A percentile compares a stretch with the other conserved stretches of the same genome.
Evolutionary conservation across 2,113 vertebrate species (phyloP).

Genomic region (Eulacestoma nigropectus): DNA sequence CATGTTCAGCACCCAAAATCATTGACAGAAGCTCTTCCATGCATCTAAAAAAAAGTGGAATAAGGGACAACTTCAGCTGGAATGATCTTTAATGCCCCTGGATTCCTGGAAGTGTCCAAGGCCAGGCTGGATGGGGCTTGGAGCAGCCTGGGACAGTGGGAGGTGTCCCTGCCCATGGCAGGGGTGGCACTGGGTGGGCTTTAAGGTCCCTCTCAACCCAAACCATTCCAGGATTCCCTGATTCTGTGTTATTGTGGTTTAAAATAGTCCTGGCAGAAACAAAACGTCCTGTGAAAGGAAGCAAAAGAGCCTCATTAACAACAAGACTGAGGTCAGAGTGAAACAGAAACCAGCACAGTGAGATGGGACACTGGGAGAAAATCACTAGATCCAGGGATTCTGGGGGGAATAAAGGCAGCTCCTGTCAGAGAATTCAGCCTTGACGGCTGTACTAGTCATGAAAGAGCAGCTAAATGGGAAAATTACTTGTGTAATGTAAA

Average conservation of each 20-base stretch:
- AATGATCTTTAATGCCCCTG: neutral
- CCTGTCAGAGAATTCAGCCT: neutral
- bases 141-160: fast-evolving
- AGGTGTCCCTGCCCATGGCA: neutral
- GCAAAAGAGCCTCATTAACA: neutral
- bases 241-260: neutral
- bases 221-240: neutral
- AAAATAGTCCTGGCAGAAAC: neutral
- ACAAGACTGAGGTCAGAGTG: neutral
- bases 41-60: neutral
- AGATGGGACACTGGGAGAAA: neutral
- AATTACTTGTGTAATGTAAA: neutral
- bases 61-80: neutral
- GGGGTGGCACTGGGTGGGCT: fast-evolving
- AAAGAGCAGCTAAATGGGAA: neutral
- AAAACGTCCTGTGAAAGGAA: neutral
- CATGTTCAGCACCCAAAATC: neutral
- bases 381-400: neutral
- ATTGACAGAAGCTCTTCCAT: neutral
- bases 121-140: fast-evolving
- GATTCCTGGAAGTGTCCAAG: neutral
- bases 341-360: neutral
- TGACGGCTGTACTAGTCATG: neutral
- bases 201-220: neutral
- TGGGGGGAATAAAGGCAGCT: neutral